These are phyloP conservation scores for Cydia pomonella DNA, from an alignment of 1,140 invertebrate species.

Conservation along the genomic window DNA sequence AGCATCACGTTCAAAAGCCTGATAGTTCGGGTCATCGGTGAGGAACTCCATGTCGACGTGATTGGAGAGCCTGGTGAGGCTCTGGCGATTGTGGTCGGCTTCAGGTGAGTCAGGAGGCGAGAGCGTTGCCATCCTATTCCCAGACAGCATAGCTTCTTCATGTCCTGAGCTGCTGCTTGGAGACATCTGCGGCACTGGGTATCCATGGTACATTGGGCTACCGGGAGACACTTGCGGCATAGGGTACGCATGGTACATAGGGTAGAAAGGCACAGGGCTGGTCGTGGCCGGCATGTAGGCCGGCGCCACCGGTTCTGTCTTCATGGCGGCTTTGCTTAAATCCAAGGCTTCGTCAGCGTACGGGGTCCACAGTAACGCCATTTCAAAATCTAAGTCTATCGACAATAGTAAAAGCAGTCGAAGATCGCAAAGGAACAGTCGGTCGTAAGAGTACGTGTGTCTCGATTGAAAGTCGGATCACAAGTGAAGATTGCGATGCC, in stretches of 20 bases:
- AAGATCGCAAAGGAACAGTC: neutral
- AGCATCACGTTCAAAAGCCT: constrained; percentile 51
- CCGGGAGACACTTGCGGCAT: neutral
- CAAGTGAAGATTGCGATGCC: neutral
- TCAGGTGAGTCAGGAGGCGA: constrained; percentile 18
- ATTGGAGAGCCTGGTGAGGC: neutral
- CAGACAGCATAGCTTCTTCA: neutral
- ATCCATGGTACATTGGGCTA: neutral
- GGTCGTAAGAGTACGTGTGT: neutral
- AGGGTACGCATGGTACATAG: neutral
- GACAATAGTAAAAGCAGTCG: neutral
- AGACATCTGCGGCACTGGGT: neutral
- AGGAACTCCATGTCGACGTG: constrained; percentile 39
- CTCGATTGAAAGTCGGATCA: constrained; percentile 2
- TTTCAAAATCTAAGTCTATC: neutral
- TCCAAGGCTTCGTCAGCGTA: constrained; percentile 33
- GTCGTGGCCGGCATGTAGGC: neutral
- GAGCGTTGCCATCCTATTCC: neutral
- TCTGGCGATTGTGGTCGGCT: neutral
- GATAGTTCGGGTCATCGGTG: constrained; percentile 45
- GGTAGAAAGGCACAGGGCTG: neutral
- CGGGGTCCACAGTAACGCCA: constrained; percentile 30
- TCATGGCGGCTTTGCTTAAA: neutral
- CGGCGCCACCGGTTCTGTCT: neutral
- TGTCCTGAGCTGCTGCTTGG: constrained; percentile 6